Percentiles rank a stretch among this genome's conserved stretches.
phyloP scores from a whole-genome alignment of 2,797 vertebrate species.

The Tokudaia muenninki region DNA sequence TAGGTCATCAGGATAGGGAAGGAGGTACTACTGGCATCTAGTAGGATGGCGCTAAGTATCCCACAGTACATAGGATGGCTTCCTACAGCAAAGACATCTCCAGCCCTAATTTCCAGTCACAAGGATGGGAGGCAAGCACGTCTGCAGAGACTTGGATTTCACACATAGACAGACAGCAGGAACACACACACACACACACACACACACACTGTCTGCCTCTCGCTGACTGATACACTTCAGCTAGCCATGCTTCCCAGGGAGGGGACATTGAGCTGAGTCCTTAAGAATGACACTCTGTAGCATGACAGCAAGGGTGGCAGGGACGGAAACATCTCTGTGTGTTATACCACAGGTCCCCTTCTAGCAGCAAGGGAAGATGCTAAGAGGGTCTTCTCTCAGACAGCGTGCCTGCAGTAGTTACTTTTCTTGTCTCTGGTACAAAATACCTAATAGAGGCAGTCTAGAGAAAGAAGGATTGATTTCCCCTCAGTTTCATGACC shows the following conservation, averaged over 20 bases:
- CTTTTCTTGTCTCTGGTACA: neutral
- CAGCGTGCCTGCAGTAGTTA: neutral
- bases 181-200: neutral
- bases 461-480: neutral
- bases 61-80: neutral
- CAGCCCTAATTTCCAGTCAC: neutral
- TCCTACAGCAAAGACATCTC: neutral
- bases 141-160: neutral
- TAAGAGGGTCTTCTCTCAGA: neutral
- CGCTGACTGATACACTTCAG: neutral
- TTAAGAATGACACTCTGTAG: neutral
- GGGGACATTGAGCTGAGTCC: neutral
- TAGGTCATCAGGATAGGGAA: neutral
- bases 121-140: neutral
- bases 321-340: neutral
- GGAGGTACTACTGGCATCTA: neutral
- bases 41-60: neutral
- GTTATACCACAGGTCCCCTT: neutral
- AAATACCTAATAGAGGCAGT: neutral
- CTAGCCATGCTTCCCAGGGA: neutral
- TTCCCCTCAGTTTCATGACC: neutral
- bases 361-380: neutral
- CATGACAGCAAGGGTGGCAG: neutral
- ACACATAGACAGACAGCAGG: neutral
- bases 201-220: neutral